These are phyloP conservation scores for Phaethon lepturus DNA, from an alignment of 2,113 vertebrate species.

Conservation along the genomic window DNA sequence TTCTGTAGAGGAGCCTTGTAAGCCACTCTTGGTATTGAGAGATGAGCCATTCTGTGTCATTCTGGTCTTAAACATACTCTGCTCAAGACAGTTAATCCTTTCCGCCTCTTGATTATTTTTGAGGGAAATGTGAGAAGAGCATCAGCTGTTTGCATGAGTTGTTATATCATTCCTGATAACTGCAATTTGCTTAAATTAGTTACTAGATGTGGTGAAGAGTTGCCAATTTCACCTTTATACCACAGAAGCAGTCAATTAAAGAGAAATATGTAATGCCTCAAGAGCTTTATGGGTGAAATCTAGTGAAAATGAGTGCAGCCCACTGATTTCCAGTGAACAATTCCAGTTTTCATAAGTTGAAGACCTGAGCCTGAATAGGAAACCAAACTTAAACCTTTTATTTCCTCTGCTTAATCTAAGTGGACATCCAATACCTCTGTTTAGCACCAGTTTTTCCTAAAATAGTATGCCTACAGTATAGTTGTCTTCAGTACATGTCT, in stretches of 20 bases:
- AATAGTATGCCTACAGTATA: not conserved
- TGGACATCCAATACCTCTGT: not conserved
- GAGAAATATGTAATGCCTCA: not conserved
- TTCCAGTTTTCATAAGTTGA: not conserved
- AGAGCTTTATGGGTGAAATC: not conserved
- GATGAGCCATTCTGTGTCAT: not conserved
- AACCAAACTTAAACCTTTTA: not conserved
- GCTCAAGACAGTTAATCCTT: not conserved
- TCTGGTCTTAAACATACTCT: not conserved
- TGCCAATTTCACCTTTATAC: not conserved
- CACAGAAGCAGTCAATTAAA: not conserved
- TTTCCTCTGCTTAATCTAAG: not conserved
- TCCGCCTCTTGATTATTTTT: not conserved
- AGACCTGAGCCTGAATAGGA: not conserved
- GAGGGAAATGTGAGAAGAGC: not conserved
- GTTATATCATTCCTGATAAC: not conserved
- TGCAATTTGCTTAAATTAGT: not conserved
- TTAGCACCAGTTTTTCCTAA: not conserved
- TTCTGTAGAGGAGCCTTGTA: not conserved
- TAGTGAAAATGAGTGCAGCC: not conserved
- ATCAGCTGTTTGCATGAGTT: not conserved
- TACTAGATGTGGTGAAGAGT: not conserved
- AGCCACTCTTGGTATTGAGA: not conserved
- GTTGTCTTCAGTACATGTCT: accelerated
- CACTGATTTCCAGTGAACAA: not conserved